Percentiles rank a stretch among this genome's conserved stretches.
Evolutionary conservation across 2,113 vertebrate species (phyloP).

Genomic region (Salvelinus namaycush): DNA sequence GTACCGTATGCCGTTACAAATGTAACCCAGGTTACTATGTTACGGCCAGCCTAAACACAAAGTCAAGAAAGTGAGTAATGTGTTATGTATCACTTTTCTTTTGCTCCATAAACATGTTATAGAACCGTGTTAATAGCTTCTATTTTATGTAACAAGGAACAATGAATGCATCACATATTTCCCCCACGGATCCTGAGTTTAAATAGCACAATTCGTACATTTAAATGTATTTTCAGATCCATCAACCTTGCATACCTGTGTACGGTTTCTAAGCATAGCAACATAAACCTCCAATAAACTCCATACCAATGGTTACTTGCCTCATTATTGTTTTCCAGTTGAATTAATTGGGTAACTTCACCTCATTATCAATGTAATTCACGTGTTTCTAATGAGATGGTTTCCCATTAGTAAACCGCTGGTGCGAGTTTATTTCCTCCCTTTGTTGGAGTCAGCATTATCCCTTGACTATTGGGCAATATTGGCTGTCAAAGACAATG

Average conservation of each 20-base stretch:
- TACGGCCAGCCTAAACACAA: slow-evolving; percentile 58
- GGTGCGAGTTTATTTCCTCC: slow-evolving; percentile 32
- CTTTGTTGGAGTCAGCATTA: slow-evolving; percentile 26
- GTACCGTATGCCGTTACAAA: slow-evolving; percentile 85
- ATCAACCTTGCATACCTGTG: slow-evolving; percentile 22
- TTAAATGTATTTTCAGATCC: slow-evolving; percentile 38
- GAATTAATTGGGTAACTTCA: slow-evolving; percentile 27
- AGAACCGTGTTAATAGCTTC: not conserved
- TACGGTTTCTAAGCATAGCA: slow-evolving; percentile 34
- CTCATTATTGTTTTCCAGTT: slow-evolving; percentile 37
- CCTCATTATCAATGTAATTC: slow-evolving; percentile 50
- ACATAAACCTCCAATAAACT: slow-evolving; percentile 53
- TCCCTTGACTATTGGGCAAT: slow-evolving; percentile 13
- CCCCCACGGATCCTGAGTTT: slow-evolving; percentile 2
- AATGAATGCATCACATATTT: slow-evolving; percentile 25
- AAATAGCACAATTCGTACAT: slow-evolving; percentile 18
- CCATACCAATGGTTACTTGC: slow-evolving; percentile 29
- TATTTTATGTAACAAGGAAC: slow-evolving; percentile 27
- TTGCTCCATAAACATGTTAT: not conserved
- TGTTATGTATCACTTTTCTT: not conserved
- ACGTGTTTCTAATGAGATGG: slow-evolving; percentile 57
- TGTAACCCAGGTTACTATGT: slow-evolving; percentile 89
- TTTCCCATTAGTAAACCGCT: slow-evolving; percentile 32
- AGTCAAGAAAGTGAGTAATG: slow-evolving; percentile 79
- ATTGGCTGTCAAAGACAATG: not conserved